Conservation (phyloP, 2,888 invertebrate genomes). For the Fragum sueziense region DNA sequence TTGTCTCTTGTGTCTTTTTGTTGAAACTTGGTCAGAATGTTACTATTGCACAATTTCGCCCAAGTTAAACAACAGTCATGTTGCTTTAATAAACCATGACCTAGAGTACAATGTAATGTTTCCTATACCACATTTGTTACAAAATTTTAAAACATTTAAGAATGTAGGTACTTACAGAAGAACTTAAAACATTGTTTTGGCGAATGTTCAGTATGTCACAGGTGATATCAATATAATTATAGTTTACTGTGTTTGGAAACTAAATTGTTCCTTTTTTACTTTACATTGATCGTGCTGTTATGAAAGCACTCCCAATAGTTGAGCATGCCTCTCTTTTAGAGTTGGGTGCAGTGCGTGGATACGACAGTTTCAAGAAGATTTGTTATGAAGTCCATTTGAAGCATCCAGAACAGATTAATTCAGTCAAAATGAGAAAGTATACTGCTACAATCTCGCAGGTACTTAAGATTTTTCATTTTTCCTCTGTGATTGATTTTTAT, state of each 20-base stretch:
- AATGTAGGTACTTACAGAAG: background rate
- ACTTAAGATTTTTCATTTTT: too few relatives aligned
- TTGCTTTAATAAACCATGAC: too few relatives aligned
- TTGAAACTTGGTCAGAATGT: background rate
- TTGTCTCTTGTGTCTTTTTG: background rate
- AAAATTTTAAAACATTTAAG: background rate
- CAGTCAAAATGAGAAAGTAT: conserved; percentile 36
- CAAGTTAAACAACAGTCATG: background rate
- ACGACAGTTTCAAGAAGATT: conserved; percentile 33
- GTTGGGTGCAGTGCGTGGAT: conserved; percentile 29
- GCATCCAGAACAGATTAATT: conserved; percentile 33
- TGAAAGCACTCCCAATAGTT: background rate
- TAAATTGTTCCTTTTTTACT: background rate
- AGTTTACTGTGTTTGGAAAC: background rate
- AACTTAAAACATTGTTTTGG: background rate
- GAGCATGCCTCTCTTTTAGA: conserved; percentile 9
- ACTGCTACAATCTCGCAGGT: conserved; percentile 43
- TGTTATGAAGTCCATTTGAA: conserved; percentile 24
- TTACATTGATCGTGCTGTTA: background rate
- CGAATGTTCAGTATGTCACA: background rate
- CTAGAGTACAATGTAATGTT: too few relatives aligned
- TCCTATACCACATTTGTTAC: too few relatives aligned
- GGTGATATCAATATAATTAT: background rate
- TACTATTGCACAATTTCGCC: background rate
- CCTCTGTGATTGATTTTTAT: too few relatives aligned